Base-by-base conservation (phyloP, 2,888 invertebrate genomes). In the Lithophane ornitopus region DNA sequence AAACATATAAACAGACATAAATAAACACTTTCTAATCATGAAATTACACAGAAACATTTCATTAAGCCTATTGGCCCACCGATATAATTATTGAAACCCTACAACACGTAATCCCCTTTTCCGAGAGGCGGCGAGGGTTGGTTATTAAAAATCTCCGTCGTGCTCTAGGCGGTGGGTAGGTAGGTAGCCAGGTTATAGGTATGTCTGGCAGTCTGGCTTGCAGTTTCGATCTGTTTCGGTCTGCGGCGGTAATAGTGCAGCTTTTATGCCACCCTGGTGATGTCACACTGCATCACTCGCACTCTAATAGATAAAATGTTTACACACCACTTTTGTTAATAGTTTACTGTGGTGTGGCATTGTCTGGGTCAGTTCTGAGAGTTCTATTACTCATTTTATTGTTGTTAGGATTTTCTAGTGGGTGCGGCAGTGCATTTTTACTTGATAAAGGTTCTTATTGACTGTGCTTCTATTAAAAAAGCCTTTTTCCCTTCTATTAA, bases 181-280 rank as follows among this genome's bases (percentile, higher is more conserved):
- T 46, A 39, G 52, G 28, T 74, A 67, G 49, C 19, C n/a, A 68
- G 71, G 41, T 65, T 87, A 82, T 89, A 85, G 78, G 52, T 88
- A 80, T 83, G 85, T 88, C 65, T 87, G 87, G 41, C 63, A 76
- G 90, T 92, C 93, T 92, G 92, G 92, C 91, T 78, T 90, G 93
- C 92, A 92, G 90, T 90, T 92, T 93, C 93, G 93, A 92, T 93
- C 93, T 89, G 92, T 90, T 87, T 90, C 88, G 88, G 91, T 90
- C 91, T 91, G 88, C 75, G 84, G 85, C 90, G 71, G 89, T 82
- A 88, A 87, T 88, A 88, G 85, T 86, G 85, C 85, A 85, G 74
- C 74, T 75, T 89, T 85, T 81, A 87, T 84, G 79, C 80, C 70
- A 84, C 76, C 74, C 81, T 70, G 46, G 72, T 86, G 87, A 88